Conservation (phyloP, 2,888 invertebrate species). For the Byasa hedistus region DNA sequence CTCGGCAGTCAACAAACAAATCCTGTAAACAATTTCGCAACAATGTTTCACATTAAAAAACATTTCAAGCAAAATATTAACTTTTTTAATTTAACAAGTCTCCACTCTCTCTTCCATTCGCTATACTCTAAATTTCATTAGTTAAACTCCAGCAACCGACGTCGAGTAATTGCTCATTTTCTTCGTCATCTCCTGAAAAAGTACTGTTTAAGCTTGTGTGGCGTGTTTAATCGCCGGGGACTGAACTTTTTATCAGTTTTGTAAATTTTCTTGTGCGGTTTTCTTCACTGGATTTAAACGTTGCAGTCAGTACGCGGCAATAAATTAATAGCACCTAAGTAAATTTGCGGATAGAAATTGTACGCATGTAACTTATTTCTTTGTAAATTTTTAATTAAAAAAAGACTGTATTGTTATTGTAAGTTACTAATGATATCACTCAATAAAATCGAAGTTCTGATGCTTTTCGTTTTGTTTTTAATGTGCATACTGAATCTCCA, state of each 20-base stretch:
- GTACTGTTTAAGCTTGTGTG: conserved; percentile 40
- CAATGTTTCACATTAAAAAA: background rate
- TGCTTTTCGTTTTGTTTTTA: background rate
- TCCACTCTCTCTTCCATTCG: conserved; percentile 53
- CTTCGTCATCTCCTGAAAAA: conserved; percentile 67
- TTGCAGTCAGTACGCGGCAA: too few species aligned
- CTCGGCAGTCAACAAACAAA: background rate
- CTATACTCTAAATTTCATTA: conserved; percentile 79
- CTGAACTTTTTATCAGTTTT: conserved; percentile 11
- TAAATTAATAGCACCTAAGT: too few species aligned
- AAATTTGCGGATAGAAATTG: too few species aligned
- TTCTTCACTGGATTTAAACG: too few species aligned
- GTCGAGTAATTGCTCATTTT: conserved; percentile 76
- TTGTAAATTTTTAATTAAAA: too few species aligned
- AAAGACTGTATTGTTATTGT: too few species aligned
- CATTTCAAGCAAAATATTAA: conserved; percentile 8
- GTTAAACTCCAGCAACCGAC: conserved; percentile 73
- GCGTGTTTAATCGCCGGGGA: conserved; percentile 13
- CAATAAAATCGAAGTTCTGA: too few species aligned
- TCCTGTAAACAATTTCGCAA: conserved; percentile 11
- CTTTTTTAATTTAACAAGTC: conserved; percentile 34
- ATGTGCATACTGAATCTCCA: background rate
- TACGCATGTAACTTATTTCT: too few species aligned
- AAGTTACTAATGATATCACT: too few species aligned
- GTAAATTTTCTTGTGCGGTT: background rate